Percentiles rank a stretch among this genome's conserved stretches.
Evolutionary conservation across 2,888 invertebrate genomes (phyloP).

Genomic region (Coenonympha glycerion): DNA sequence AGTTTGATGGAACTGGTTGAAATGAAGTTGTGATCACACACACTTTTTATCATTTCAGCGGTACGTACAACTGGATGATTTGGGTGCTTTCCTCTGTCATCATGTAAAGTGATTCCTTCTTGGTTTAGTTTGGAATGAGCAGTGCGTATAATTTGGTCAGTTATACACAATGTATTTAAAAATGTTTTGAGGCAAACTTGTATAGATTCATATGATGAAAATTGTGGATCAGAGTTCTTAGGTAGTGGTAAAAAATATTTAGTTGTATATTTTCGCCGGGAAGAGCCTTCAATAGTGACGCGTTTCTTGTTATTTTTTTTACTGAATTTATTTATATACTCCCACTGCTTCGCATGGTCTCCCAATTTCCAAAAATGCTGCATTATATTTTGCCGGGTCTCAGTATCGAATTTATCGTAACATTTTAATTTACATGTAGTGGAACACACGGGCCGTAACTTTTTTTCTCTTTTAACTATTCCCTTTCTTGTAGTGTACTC

Average conservation of each 20-base stretch:
- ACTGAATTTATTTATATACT: conserved; percentile 7
- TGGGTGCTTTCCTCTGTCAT: no score
- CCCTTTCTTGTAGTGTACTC: not conserved
- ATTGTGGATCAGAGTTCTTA: no score
- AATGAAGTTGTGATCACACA: not conserved
- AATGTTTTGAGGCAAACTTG: no score
- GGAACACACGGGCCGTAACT: conserved; percentile 3
- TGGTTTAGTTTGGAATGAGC: no score
- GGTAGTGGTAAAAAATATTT: not conserved
- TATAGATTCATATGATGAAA: no score
- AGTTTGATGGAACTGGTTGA: conserved; percentile 5
- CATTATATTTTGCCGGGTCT: conserved; percentile 2
- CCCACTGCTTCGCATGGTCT: conserved; percentile 10
- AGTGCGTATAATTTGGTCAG: no score
- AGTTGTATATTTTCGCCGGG: not conserved
- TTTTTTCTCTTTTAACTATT: not conserved
- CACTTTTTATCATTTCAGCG: no score
- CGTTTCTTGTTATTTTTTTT: conserved; percentile 2
- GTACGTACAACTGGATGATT: no score
- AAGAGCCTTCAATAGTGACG: not conserved
- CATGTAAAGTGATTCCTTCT: no score
- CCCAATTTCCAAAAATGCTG: conserved; percentile 9
- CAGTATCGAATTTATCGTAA: not conserved
- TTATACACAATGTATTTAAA: no score
- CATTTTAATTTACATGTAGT: conserved; percentile 13